Conservation (phyloP, 2,113 vertebrate species). For the Solenodon paradoxus region DNA sequence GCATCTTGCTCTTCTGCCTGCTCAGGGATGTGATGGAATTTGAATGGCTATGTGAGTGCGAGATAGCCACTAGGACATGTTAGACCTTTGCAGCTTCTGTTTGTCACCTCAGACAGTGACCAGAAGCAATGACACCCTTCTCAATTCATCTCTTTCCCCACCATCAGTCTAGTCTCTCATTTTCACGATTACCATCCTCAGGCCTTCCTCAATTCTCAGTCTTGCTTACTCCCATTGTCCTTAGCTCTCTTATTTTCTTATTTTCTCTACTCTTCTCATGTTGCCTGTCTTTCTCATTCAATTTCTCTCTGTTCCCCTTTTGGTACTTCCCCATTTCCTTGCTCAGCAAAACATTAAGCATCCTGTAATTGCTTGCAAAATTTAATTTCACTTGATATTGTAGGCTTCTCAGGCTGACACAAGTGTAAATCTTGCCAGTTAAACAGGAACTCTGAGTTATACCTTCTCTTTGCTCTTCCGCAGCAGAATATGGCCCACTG, state of each 20-base stretch:
- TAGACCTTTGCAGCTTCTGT: background rate
- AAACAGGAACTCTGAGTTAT: background rate
- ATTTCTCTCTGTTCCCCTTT: background rate
- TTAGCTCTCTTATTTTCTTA: background rate
- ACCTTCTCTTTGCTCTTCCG: background rate
- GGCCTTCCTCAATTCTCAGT: background rate
- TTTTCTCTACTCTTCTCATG: background rate
- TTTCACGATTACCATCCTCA: background rate
- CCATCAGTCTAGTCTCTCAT: background rate
- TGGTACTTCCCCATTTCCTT: background rate
- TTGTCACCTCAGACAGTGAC: background rate
- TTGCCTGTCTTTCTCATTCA: background rate
- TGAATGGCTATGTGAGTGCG: background rate
- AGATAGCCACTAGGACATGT: background rate
- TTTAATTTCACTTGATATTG: background rate
- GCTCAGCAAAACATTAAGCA: background rate
- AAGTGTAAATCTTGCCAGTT: background rate
- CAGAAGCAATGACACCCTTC: background rate
- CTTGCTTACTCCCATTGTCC: background rate
- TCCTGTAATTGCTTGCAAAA: background rate
- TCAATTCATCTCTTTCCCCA: too few relatives aligned
- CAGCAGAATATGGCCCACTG: background rate
- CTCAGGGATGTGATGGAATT: background rate
- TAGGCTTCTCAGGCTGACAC: background rate
- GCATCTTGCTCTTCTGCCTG: fast-evolving